phyloP scores from a whole-genome alignment of 2,113 vertebrate genomes.

The Centropus unirufus region DNA sequence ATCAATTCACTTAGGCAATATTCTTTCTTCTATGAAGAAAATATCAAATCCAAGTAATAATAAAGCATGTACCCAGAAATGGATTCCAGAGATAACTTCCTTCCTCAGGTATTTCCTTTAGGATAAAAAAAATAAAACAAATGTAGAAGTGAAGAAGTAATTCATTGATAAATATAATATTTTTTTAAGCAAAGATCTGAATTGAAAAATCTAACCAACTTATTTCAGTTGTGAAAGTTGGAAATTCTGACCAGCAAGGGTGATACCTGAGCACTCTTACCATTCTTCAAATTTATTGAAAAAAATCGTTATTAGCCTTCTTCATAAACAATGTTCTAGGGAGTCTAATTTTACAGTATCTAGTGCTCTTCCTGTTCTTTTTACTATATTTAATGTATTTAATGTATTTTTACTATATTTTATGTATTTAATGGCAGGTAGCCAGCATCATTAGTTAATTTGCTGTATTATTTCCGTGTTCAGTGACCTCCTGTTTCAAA shows the following conservation, averaged over 20 bases:
- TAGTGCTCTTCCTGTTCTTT: background rate
- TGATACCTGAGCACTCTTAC: background rate
- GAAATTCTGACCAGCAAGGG: background rate
- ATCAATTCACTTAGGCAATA: background rate
- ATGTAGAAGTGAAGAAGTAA: background rate
- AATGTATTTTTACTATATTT: too few species aligned
- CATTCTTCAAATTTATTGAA: background rate
- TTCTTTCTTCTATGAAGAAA: background rate
- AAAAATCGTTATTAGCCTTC: background rate
- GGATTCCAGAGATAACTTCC: background rate
- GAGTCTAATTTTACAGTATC: background rate
- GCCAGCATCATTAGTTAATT: conserved; percentile 4
- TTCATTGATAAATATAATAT: background rate
- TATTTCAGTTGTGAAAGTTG: background rate
- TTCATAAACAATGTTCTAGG: background rate
- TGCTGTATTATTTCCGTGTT: background rate
- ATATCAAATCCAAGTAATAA: background rate
- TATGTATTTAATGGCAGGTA: background rate
- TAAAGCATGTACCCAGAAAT: background rate
- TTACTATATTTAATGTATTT: background rate
- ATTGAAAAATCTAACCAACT: background rate
- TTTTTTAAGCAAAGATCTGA: background rate
- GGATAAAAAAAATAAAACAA: background rate
- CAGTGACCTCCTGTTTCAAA: background rate
- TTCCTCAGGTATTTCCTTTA: background rate